Evolutionary conservation across 2,113 vertebrate genomes (phyloP).

Genomic region (Alethe castanea): DNA sequence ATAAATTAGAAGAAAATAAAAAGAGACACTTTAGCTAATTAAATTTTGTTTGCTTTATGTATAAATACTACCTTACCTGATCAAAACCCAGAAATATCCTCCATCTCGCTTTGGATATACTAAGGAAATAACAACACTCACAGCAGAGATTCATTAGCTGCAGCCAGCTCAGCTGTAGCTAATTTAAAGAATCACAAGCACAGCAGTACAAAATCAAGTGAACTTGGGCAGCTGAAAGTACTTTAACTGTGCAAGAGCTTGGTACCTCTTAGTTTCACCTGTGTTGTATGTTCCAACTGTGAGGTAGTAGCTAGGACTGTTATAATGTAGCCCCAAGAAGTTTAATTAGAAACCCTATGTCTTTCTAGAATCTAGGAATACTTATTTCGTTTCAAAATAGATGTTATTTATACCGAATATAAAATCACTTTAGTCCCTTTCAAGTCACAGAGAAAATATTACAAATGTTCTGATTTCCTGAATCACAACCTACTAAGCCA

Average conservation of each 20-base stretch:
- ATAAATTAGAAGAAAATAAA: background rate
- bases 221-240: background rate
- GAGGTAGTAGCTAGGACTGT: background rate
- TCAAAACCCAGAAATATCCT: background rate
- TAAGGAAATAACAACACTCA: background rate
- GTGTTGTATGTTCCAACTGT: background rate
- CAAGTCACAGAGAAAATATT: background rate
- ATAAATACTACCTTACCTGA: background rate
- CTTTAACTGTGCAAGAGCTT: background rate
- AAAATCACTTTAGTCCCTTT: background rate
- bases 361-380: background rate
- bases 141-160: background rate
- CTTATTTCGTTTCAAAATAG: background rate
- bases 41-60: background rate
- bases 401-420: background rate
- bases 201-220: slow-evolving; percentile 25
- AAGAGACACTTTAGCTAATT: background rate
- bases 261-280: background rate
- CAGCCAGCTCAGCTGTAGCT: slow-evolving; percentile 39
- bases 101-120: background rate
- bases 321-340: background rate
- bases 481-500: background rate
- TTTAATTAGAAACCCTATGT: background rate
- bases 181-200: slow-evolving; percentile 42
- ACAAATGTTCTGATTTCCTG: background rate